Base-by-base conservation (phyloP, 2,797 vertebrate genomes). In the Pagetopsis macropterus region DNA sequence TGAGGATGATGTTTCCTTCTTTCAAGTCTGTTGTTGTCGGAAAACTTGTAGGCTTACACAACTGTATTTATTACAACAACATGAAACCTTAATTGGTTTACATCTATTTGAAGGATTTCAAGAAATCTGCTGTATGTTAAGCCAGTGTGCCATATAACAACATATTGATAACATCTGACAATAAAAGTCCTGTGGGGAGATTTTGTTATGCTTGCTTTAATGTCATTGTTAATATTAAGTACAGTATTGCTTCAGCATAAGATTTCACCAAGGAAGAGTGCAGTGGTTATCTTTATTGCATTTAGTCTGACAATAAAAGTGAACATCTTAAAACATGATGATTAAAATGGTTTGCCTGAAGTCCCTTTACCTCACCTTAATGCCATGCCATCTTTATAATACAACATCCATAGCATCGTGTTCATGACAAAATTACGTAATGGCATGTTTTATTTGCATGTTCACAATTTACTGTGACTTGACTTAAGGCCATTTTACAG, bases 341-440 rank as follows among this genome's bases (percentile, higher is more conserved):
- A 9, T 37, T n/a, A 40, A 50, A 17, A 7, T 31, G 27, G 43
- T 62, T 48, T n/a, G 17, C 48, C 23, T 62, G 4, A 5, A 55
- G 43, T 40, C n/a, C 10, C 21, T 19, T 50, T 1, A 21, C 49
- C 6, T 49, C 31, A 40, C 6, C 10, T 37, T 23, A 33, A 43
- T 19, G 43, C 16, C 7, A 2, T 43, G 45, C 2, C 13, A 1
- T 15, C 52, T 64, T 57, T 50, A 40, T 33, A 1, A 27, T 56
- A 13, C 23, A 50, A 57, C 45, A 31, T 43, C 19, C 0, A 16
- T 21, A 0, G 51, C 16, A 31, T 49, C 14, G 43, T 44, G 8
- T 19, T 50, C 44, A 57, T 50, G 21, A 55, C 64, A n/a, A 31
- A 16, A 43, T 70, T 17, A 70, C n/a, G 27, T 27, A 31, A 27